Conservation (phyloP, 2,797 vertebrate genomes). For the Chaetophractus vellerosus region DNA sequence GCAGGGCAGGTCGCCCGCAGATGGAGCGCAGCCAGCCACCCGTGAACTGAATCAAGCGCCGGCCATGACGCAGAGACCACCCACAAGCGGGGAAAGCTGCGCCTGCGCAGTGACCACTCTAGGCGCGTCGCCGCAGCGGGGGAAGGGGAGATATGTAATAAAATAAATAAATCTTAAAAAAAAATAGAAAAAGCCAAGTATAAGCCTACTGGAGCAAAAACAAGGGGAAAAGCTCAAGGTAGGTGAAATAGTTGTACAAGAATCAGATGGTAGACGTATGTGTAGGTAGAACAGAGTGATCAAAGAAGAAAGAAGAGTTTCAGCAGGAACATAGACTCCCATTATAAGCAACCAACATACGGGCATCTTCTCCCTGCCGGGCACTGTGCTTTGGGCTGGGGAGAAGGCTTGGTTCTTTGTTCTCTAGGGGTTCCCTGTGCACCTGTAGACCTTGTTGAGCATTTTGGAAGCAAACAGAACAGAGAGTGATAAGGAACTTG, state of each 20-base stretch:
- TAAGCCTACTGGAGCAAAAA: conserved; percentile 12
- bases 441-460: neutral
- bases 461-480: neutral
- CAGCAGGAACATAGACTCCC: neutral
- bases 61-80: too few species aligned
- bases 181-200: neutral
- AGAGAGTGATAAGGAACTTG: neutral
- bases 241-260: neutral
- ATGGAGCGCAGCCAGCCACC: too few species aligned
- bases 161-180: too few species aligned
- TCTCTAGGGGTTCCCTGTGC: neutral
- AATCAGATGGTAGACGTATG: neutral
- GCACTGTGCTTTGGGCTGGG: neutral
- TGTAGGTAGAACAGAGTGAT: neutral
- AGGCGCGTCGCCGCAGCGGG: too few species aligned
- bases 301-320: neutral
- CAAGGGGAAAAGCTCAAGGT: neutral
- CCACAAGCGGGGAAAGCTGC: too few species aligned
- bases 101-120: too few species aligned
- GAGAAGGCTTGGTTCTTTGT: neutral
- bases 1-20: too few species aligned
- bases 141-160: too few species aligned
- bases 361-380: neutral
- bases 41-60: too few species aligned
- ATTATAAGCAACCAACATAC: neutral